Evolutionary conservation across 2,888 invertebrate species (phyloP).

Genomic region (Himalopsyche japonica): DNA sequence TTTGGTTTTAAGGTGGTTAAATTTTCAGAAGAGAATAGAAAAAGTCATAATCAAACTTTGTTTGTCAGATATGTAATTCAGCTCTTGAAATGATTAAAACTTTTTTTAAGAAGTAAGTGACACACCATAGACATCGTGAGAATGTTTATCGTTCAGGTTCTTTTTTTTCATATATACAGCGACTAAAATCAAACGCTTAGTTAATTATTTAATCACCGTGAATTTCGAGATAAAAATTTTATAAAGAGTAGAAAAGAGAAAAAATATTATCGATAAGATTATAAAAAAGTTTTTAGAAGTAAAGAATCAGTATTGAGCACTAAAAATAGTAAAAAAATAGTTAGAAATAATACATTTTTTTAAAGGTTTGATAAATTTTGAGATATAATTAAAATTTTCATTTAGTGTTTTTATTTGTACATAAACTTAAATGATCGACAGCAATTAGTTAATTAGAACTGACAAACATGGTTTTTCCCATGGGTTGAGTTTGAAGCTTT

Average conservation of each 20-base stretch:
- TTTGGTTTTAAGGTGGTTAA: neutral
- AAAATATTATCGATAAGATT: too few species aligned
- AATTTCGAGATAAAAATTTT: neutral
- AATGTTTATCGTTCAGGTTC: neutral
- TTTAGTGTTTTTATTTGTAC: neutral
- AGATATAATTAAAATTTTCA: too few species aligned
- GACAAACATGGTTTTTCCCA: neutral
- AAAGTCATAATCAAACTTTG: too few species aligned
- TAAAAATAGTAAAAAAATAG: too few species aligned
- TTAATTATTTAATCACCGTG: neutral
- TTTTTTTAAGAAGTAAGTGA: too few species aligned
- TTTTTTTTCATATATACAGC: neutral
- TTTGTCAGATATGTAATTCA: too few species aligned
- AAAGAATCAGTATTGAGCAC: too few species aligned
- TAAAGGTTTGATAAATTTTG: too few species aligned
- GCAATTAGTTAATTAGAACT: neutral
- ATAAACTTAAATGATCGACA: neutral
- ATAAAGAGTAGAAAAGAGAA: too few species aligned
- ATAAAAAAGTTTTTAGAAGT: too few species aligned
- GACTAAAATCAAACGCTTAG: neutral
- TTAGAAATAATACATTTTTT: too few species aligned
- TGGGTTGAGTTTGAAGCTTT: neutral
- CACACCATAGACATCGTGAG: conserved; percentile 13
- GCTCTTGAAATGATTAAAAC: too few species aligned
- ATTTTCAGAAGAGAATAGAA: neutral